Base-by-base conservation (phyloP, 2,888 invertebrate species). In the Xylota sylvarum region DNA sequence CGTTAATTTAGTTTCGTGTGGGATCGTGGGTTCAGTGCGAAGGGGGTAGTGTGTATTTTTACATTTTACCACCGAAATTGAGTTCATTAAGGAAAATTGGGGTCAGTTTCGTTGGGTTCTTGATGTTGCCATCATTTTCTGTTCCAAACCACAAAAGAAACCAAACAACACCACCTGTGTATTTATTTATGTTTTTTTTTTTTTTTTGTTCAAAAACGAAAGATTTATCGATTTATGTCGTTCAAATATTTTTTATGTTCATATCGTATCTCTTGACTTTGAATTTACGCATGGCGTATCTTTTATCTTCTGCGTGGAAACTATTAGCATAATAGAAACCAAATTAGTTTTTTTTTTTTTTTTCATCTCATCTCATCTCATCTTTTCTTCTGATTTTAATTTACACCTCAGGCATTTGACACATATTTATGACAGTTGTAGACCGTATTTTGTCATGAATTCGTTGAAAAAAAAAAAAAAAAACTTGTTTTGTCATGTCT, bases 371-470 rank as follows among this genome's bases (percentile, higher is more conserved):
- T 50, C n/a, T 50, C 14, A 23, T 23, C 32, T 19, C 23, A 3
- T 55, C 52, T 30, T 19, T 9, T 14, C 7, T 43, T 64, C 10
- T 6, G 14, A 43, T 48, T 56, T 69, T 52, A 78, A 78, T 78
- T 78, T 70, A 70, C 62, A 78, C 69, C 62, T 70, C 55, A 55
- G 35, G 35, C 19, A 52, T 78, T 70, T 78, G 69, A 78, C 77
- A 77, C 69, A 78, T 78, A 58, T 78, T 69, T 65, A 60, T 60
- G 60, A 50, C 32, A 50, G 40, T 78, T 60, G 50, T 52, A 17
- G 46, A 12, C 32, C 19, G n/a, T 50, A 37, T 67, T 48, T 58
- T 77, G 46, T 58, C 70, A 58, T 70, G 43, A 37, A 43, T 69
- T 69, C 10, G 17, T 14, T n/a, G 17, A 17, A 10, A 43, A 27